Conservation (phyloP, 2,797 vertebrate genomes). For the Argentina silus region DNA sequence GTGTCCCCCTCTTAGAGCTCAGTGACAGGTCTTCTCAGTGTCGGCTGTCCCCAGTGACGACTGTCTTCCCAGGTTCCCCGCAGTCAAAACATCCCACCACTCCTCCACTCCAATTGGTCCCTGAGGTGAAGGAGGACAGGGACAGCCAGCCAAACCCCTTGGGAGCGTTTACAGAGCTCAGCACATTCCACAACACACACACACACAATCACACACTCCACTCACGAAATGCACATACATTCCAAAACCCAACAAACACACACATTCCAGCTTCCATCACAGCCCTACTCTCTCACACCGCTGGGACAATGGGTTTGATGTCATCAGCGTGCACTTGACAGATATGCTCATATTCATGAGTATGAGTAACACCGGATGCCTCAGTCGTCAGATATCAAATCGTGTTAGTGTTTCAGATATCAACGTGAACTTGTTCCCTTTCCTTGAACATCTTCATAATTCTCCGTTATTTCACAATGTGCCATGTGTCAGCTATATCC, state of each 20-base stretch:
- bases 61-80: background rate
- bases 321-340: slow-evolving; percentile 43
- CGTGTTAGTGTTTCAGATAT: slow-evolving; percentile 56
- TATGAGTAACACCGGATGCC: slow-evolving; percentile 64
- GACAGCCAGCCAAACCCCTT: slow-evolving; percentile 5
- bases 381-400: slow-evolving; percentile 72
- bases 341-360: slow-evolving; percentile 34
- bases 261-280: slow-evolving; percentile 4
- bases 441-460: slow-evolving; percentile 68
- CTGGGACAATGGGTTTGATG: slow-evolving; percentile 24
- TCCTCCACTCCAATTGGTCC: slow-evolving; percentile 4
- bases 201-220: background rate
- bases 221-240: slow-evolving; percentile 17
- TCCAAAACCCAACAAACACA: slow-evolving; percentile 18
- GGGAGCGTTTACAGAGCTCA: slow-evolving; percentile 13
- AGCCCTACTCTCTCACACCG: slow-evolving; percentile 48
- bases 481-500: slow-evolving; percentile 35
- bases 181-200: background rate
- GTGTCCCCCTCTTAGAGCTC: background rate
- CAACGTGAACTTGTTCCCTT: slow-evolving; percentile 64
- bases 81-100: slow-evolving; percentile 14
- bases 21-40: background rate
- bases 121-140: slow-evolving; percentile 5
- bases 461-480: slow-evolving; percentile 66
- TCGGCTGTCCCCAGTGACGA: background rate